Conservation (phyloP, 2,888 invertebrate species). For the Aplocera efformata region DNA sequence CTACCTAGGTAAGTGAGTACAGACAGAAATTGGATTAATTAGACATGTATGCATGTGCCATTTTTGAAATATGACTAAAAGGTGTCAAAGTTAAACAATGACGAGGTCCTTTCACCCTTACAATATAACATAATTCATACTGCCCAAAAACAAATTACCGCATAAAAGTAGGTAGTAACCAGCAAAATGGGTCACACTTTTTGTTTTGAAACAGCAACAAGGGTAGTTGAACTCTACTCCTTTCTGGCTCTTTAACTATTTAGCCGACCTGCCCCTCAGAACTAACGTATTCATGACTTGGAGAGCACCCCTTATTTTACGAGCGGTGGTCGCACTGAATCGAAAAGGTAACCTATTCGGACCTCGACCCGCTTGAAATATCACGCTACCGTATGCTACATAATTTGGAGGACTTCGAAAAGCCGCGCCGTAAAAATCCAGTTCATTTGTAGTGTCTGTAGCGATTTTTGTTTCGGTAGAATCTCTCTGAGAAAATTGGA, state of each 20-base stretch:
- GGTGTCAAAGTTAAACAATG: too few species aligned
- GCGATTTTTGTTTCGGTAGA: too few species aligned
- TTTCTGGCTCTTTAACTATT: slow-evolving; percentile 65
- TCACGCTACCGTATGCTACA: slow-evolving; percentile 54
- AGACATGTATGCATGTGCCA: too few species aligned
- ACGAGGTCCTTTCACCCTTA: neutral
- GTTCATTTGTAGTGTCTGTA: slow-evolving; percentile 2
- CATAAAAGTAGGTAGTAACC: slow-evolving; percentile 8
- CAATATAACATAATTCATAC: slow-evolving; percentile 7
- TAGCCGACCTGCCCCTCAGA: slow-evolving; percentile 56
- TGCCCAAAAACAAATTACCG: slow-evolving; percentile 21
- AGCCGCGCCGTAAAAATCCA: slow-evolving; percentile 26
- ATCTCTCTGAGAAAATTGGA: too few species aligned
- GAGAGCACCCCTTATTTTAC: slow-evolving; percentile 70
- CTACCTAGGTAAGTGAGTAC: too few species aligned
- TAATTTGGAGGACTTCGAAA: slow-evolving; percentile 51
- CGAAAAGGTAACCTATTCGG: slow-evolving; percentile 67
- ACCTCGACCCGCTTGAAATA: slow-evolving; percentile 57
- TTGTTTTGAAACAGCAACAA: slow-evolving; percentile 20
- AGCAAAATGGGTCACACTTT: slow-evolving; percentile 17
- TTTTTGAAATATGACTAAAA: too few species aligned
- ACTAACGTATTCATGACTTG: slow-evolving; percentile 76
- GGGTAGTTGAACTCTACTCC: slow-evolving; percentile 37
- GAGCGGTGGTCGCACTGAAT: slow-evolving; percentile 66
- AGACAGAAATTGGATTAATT: too few species aligned